phyloP scores from a whole-genome alignment of 2,888 invertebrate species.

The Acronicta psi region DNA sequence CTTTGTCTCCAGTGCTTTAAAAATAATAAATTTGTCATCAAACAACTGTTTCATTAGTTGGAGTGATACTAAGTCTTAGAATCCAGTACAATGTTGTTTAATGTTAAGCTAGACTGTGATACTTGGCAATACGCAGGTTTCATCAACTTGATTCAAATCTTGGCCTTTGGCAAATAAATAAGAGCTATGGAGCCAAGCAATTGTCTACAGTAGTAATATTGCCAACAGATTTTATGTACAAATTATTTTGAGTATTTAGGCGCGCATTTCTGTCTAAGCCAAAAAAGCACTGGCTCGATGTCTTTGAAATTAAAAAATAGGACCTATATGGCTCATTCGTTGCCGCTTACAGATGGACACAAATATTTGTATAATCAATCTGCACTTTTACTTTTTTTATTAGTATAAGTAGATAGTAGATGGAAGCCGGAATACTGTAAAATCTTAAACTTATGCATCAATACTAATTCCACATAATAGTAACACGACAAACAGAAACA shows the following conservation, averaged over 20 bases:
- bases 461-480: too few species aligned
- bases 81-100: slow-evolving; percentile 35
- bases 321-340: too few species aligned
- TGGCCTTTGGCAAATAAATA: slow-evolving; percentile 47
- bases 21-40: slow-evolving; percentile 10
- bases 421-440: too few species aligned
- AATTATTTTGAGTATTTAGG: too few species aligned
- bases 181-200: slow-evolving; percentile 36
- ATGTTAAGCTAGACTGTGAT: slow-evolving; percentile 29
- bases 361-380: too few species aligned
- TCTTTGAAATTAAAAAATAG: neutral
- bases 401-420: too few species aligned
- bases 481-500: too few species aligned
- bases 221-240: slow-evolving; percentile 15
- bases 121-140: slow-evolving; percentile 42
- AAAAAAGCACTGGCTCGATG: too few species aligned
- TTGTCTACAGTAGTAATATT: slow-evolving; percentile 33
- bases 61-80: slow-evolving; percentile 20
- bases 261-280: too few species aligned
- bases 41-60: slow-evolving; percentile 35
- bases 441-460: too few species aligned
- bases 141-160: slow-evolving; percentile 41
- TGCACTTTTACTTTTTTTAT: too few species aligned
- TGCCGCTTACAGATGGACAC: too few species aligned
- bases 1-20: slow-evolving; percentile 21